Evolutionary conservation across 2,888 invertebrate species (phyloP).

Genomic region (Lepeophtheirus nordmannii): DNA sequence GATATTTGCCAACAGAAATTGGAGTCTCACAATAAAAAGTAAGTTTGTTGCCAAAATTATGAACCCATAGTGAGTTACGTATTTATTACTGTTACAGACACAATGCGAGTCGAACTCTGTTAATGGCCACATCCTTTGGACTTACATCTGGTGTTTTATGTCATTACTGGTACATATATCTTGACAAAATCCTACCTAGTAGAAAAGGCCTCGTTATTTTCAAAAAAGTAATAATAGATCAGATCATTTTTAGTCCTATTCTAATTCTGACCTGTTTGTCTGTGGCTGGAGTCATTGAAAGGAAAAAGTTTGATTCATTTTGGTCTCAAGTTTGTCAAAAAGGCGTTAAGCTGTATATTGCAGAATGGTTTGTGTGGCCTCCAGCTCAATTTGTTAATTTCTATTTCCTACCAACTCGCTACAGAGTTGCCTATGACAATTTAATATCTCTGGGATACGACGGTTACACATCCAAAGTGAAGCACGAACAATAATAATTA

Average conservation of each 20-base stretch:
- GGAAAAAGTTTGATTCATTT: conserved; percentile 32
- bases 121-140: conserved; percentile 59
- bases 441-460: conserved; percentile 69
- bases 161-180: conserved; percentile 51
- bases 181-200: conserved; percentile 17
- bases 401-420: conserved; percentile 57
- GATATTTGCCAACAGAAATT: conserved; percentile 65
- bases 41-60: conserved; percentile 28
- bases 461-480: conserved; percentile 63
- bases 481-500: conserved; percentile 38
- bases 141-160: conserved; percentile 58
- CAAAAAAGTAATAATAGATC: conserved; percentile 52
- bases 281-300: conserved; percentile 56
- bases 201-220: conserved; percentile 26
- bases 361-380: conserved; percentile 85
- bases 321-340: conserved; percentile 11
- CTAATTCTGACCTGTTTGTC: conserved; percentile 60
- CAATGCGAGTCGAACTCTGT: conserved; percentile 47
- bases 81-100: conserved; percentile 39
- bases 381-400: conserved; percentile 85
- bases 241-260: conserved; percentile 64
- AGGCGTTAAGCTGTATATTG: conserved; percentile 51
- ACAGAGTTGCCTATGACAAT: conserved; percentile 69
- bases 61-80: not conserved
- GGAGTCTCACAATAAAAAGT: conserved; percentile 42